phyloP scores from a whole-genome alignment of 2,888 invertebrate genomes.

The Rhodophaea formosa region DNA sequence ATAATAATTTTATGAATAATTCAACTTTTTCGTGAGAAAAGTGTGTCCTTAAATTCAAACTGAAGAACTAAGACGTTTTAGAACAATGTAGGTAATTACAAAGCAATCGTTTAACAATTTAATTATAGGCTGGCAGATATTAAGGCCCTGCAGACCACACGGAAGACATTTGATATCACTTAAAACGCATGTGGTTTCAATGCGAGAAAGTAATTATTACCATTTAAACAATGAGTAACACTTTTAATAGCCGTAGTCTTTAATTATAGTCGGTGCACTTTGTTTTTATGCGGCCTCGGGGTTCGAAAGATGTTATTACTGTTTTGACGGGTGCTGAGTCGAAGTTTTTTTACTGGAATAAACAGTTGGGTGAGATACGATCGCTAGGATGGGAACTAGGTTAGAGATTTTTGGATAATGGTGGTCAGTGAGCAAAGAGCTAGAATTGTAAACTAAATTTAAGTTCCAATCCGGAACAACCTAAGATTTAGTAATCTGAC shows the following conservation, averaged over 20 bases:
- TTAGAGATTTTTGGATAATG: no score
- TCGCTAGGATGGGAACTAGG: no score
- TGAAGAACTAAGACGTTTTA: neutral
- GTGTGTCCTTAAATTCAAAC: neutral
- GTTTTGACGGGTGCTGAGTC: neutral
- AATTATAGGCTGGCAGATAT: conserved; percentile 1
- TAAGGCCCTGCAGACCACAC: conserved; percentile 2
- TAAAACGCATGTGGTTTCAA: neutral
- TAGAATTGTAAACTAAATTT: no score
- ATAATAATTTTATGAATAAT: no score
- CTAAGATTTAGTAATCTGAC: no score
- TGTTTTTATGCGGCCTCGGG: neutral
- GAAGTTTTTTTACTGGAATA: neutral
- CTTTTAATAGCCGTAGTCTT: conserved; percentile 3
- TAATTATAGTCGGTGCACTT: conserved; percentile 2
- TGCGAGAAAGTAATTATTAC: conserved; percentile 6
- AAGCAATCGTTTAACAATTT: conserved; percentile 8
- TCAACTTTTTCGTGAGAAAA: neutral
- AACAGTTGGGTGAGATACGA: neutral
- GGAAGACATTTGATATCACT: conserved; percentile 9
- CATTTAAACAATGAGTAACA: conserved; percentile 13
- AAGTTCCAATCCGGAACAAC: no score
- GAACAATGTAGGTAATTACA: neutral
- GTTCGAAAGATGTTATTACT: neutral
- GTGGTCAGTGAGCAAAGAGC: no score